Evolutionary conservation across 2,113 vertebrate species (phyloP), one percentile per base, ranked within the genome.

Genomic region (Rhinichthys klamathensis): DNA sequence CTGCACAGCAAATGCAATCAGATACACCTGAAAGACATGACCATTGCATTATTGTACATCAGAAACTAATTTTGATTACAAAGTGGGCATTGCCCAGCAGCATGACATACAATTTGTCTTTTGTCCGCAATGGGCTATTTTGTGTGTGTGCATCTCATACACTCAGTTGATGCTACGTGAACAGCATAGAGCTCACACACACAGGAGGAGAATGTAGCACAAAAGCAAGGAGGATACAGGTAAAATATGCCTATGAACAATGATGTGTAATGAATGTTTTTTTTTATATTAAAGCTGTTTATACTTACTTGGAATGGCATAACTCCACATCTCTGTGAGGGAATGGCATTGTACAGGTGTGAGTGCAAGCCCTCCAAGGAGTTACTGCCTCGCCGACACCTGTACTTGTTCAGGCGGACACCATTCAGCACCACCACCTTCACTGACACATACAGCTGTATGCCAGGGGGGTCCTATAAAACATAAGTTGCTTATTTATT

Each of bases 281-380:
- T 38, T 81, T 38, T 81, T 25, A 81, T 44, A 44, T 65, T 30
- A 81, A 65, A 60, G 21, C 23, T 11, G 56, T 46, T 38, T 65
- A 44, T 46, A 82, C 80, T 70, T 65, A 82, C 80, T 51, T 82
- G 65, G 63, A 82, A 82, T 35, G 80, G 80, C 44, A 82, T 82
- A 21, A 82, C 49, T 30, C 63, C 63, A 70, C 80, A 82, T 70
- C 80, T 27, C 44, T 70, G 32, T 69, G 63, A 82, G 27, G 80
- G 80, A 25, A 82, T 35, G 44, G 65, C 81, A 51, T 83, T 83
- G 81, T 49, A 69, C 63, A 82, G 44, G 67, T 83, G 81, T 49
- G 81, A 46, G 61, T 83, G 81, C 81, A 83, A 35, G 16, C 67
- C 81, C 27, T 72, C 81, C 25, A 83, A 35, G 32, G 81, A 56